These are phyloP conservation scores for Platysternon megacephalum DNA, from an alignment of 2,113 vertebrate genomes.

Conservation along the genomic window DNA sequence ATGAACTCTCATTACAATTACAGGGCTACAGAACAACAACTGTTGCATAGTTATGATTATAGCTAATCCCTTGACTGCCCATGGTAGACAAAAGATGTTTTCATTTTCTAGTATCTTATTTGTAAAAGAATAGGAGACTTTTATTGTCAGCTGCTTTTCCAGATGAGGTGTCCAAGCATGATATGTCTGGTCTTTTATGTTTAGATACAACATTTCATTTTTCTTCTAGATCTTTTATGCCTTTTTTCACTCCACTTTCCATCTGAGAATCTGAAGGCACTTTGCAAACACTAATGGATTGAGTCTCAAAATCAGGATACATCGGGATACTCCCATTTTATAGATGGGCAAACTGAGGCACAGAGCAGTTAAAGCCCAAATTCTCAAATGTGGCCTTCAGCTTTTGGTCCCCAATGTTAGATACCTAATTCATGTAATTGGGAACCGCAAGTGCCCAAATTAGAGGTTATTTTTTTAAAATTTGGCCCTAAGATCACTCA, in stretches of 20 bases:
- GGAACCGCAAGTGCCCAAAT: background rate
- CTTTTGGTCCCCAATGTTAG: background rate
- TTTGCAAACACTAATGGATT: background rate
- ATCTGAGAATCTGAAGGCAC: background rate
- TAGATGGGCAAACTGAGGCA: background rate
- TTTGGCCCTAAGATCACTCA: background rate
- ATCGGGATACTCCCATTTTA: background rate
- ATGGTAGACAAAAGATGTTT: slow-evolving; percentile 2
- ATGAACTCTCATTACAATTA: slow-evolving; percentile 68
- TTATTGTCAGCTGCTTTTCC: background rate
- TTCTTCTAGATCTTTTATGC: background rate
- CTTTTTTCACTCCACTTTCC: background rate
- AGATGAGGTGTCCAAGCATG: background rate
- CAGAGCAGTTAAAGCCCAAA: background rate
- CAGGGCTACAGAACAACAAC: slow-evolving; percentile 46
- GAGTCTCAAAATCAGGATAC: background rate
- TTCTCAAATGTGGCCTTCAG: background rate
- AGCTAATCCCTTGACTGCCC: slow-evolving; percentile 55
- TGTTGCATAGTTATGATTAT: slow-evolving; percentile 53
- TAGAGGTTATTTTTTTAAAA: background rate
- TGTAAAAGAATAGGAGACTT: background rate
- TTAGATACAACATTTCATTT: background rate
- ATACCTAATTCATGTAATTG: background rate
- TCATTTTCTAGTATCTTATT: background rate
- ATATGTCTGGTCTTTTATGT: background rate